Conservation (phyloP, 1,140 invertebrate species). For the Oreohelix idahoensis region DNA sequence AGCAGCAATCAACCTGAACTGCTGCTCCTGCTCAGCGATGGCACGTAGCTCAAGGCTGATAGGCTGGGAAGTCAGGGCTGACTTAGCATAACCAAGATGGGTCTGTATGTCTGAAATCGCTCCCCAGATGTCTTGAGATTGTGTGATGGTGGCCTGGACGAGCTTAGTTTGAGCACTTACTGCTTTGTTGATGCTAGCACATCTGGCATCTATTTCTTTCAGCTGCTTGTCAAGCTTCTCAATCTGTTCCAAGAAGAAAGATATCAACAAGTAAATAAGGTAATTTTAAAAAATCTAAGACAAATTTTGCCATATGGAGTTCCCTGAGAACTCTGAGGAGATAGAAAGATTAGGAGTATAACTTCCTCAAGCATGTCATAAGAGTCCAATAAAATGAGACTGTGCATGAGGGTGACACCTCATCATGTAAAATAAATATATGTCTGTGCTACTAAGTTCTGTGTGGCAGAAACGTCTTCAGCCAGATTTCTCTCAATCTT, state of each 20-base stretch:
- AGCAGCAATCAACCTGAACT: constrained; percentile 84
- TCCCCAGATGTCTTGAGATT: constrained; percentile 95
- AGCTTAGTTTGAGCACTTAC: constrained; percentile 57
- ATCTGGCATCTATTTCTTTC: constrained; percentile 83
- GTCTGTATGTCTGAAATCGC: constrained; percentile 87
- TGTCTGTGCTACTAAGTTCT: too few relatives aligned
- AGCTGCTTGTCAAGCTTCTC: constrained; percentile 84
- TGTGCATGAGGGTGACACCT: too few relatives aligned
- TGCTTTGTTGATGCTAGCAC: constrained; percentile 79
- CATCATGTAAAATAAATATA: too few relatives aligned
- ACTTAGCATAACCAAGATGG: constrained; percentile 90
- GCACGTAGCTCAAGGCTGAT: constrained; percentile 90
- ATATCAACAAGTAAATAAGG: too few relatives aligned
- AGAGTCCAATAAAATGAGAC: too few relatives aligned
- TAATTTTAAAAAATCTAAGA: too few relatives aligned
- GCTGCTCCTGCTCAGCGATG: constrained; percentile 89
- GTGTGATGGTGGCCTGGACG: constrained; percentile 85
- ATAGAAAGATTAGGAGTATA: too few relatives aligned
- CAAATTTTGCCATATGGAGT: too few relatives aligned
- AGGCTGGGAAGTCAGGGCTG: constrained; percentile 82
- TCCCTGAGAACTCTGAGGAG: too few relatives aligned
- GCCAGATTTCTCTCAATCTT: too few relatives aligned
- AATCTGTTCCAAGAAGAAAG: constrained; percentile 73
- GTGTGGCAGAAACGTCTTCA: too few relatives aligned
- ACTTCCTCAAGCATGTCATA: too few relatives aligned